Percentiles rank a stretch among this genome's conserved stretches.
These are phyloP conservation scores for Incurvaria masculella DNA, from an alignment of 2,888 invertebrate species.

Conservation along the genomic window DNA sequence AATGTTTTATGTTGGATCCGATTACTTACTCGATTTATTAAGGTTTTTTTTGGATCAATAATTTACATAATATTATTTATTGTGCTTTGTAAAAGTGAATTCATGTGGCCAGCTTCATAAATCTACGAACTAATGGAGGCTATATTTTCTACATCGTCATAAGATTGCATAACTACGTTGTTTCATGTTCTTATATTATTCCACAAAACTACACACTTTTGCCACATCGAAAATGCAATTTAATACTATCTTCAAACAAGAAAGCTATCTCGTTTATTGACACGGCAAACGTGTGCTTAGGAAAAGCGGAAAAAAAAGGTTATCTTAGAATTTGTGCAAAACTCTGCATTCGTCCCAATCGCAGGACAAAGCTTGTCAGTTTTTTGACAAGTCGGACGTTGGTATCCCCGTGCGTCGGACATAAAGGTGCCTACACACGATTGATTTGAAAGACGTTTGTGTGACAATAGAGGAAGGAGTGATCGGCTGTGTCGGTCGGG, in stretches of 20 bases:
- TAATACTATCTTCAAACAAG: neutral
- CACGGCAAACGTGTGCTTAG: conserved; percentile 38
- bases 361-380: neutral
- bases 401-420: neutral
- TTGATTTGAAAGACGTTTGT: neutral
- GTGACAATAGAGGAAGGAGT: neutral
- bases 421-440: neutral
- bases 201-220: too few species aligned
- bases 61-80: too few species aligned
- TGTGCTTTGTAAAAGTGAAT: too few species aligned
- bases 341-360: conserved; percentile 7
- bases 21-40: too few species aligned
- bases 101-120: too few species aligned
- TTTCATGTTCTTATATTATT: too few species aligned
- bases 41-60: too few species aligned
- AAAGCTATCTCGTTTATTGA: conserved; percentile 33
- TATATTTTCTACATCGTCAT: too few species aligned
- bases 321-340: conserved; percentile 57
- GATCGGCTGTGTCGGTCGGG: neutral
- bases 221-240: too few species aligned
- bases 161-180: too few species aligned
- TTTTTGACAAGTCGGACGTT: neutral
- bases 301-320: conserved; percentile 43
- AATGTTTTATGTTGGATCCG: too few species aligned
- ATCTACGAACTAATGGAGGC: too few species aligned